Evolutionary conservation across 2,797 vertebrate genomes (phyloP).

Genomic region (Psittacula echo): DNA sequence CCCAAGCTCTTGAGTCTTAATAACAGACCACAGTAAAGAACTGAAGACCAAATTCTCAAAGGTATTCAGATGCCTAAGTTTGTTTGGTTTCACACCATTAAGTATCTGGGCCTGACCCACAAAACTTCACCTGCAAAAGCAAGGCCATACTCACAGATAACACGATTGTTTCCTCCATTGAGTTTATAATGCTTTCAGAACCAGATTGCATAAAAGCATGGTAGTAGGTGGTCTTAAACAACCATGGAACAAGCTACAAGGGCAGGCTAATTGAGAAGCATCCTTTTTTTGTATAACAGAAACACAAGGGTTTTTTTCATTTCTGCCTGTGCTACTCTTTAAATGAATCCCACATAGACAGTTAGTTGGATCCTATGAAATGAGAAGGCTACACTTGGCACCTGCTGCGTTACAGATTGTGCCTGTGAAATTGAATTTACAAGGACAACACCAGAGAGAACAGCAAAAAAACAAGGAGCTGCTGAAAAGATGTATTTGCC

Average conservation of each 20-base stretch:
- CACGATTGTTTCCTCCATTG: background rate
- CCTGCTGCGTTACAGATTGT: constrained; percentile 56
- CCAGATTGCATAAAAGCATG: background rate
- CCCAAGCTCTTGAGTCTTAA: background rate
- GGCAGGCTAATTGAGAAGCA: background rate
- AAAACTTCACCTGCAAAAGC: background rate
- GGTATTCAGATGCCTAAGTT: background rate
- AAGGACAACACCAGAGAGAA: constrained; percentile 49
- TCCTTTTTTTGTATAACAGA: background rate
- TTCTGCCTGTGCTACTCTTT: constrained; percentile 6
- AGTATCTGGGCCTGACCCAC: background rate
- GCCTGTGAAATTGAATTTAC: constrained; percentile 60
- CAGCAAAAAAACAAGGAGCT: constrained; percentile 30
- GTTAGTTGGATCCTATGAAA: constrained; percentile 50
- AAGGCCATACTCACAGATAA: background rate
- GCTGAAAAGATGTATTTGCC: background rate
- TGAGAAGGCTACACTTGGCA: constrained; percentile 59
- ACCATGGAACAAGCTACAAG: background rate
- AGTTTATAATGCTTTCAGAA: background rate
- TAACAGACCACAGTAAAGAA: background rate
- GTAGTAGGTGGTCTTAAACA: background rate
- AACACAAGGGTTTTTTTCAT: background rate
- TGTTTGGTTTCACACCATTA: background rate
- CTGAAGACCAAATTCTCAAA: background rate
- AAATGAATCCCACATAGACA: constrained; percentile 43